Conservation (phyloP, 53 echinoderm and acorn worm genomes). For the Zoroaster sp. region DNA sequence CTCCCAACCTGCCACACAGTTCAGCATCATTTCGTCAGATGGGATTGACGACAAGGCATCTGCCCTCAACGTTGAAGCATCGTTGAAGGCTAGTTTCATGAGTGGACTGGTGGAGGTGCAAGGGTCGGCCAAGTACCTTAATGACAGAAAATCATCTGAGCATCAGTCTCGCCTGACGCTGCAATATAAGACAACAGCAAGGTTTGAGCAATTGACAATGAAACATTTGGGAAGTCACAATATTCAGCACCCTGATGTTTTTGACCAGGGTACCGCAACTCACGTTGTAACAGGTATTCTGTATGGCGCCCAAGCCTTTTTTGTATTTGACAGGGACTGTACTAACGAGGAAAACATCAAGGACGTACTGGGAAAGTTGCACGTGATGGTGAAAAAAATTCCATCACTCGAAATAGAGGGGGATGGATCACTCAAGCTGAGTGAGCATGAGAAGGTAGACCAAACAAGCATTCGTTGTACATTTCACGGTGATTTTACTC, state of each 20-base stretch:
- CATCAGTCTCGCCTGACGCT: constrained; percentile 49
- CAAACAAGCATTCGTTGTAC: constrained; percentile 4
- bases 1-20: constrained; percentile 7
- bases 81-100: constrained; percentile 48
- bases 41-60: constrained; percentile 22
- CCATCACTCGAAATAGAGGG: background rate
- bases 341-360: background rate
- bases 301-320: constrained; percentile 67
- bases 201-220: constrained; percentile 63
- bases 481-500: constrained; percentile 53
- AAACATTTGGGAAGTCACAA: constrained; percentile 51
- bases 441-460: background rate
- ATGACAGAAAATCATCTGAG: constrained; percentile 13
- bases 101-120: constrained; percentile 32
- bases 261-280: constrained; percentile 57
- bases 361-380: constrained; percentile 1
- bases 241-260: constrained; percentile 55
- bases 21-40: constrained; percentile 22
- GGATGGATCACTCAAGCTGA: no score
- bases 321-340: constrained; percentile 56
- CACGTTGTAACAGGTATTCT: constrained; percentile 57
- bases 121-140: constrained; percentile 58
- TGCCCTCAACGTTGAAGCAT: constrained; percentile 24
- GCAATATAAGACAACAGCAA: constrained; percentile 58
- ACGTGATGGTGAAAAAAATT: background rate